Conservation (phyloP, 2,888 invertebrate species). For the Achlya flavicornis region DNA sequence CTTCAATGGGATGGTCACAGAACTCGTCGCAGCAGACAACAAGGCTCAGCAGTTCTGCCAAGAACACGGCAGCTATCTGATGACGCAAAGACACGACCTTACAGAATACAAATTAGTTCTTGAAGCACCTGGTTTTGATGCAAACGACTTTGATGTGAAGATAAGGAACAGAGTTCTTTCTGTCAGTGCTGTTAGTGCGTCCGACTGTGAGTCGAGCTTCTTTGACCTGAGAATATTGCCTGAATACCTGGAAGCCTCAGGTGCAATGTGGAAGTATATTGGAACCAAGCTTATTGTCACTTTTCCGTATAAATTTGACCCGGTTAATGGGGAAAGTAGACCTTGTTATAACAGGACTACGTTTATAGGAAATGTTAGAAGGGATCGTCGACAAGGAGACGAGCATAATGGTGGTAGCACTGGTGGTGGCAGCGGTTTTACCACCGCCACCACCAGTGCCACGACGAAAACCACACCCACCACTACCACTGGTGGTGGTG, state of each 20-base stretch:
- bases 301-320: constrained; percentile 16
- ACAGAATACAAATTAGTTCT: constrained; percentile 9
- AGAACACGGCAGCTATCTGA: constrained; percentile 9
- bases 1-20: constrained; percentile 21
- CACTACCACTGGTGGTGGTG: too few relatives aligned
- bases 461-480: too few relatives aligned
- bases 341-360: constrained; percentile 12
- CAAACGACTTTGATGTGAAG: constrained; percentile 11
- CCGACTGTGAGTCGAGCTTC: constrained; percentile 5
- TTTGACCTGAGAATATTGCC: constrained; percentile 22
- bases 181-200: constrained; percentile 11
- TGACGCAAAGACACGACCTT: constrained; percentile 10
- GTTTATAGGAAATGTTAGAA: neutral
- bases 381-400: neutral
- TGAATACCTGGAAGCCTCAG: constrained; percentile 11
- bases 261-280: constrained; percentile 18
- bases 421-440: too few relatives aligned
- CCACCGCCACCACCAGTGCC: too few relatives aligned
- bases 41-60: constrained; percentile 20
- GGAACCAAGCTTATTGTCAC: constrained; percentile 11
- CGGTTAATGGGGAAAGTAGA: constrained; percentile 7
- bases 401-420: neutral
- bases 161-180: constrained; percentile 16
- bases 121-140: neutral
- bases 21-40: constrained; percentile 20